Base-by-base conservation (phyloP, 2,113 vertebrate species). In the Salvelinus fontinalis region DNA sequence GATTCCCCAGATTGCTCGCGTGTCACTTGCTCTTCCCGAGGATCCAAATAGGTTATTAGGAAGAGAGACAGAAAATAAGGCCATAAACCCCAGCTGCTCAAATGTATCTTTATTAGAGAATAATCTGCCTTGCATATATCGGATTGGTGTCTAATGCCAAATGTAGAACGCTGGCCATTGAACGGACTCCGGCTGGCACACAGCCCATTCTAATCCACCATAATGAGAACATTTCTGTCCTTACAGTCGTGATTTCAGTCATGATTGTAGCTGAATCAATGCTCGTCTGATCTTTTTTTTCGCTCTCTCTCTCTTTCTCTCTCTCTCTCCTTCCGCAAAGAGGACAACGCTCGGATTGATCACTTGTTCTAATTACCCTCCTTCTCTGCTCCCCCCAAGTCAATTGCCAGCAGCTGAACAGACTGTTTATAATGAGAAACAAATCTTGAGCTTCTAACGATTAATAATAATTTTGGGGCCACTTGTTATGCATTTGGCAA, bases 331-430 rank as follows among this genome's bases (percentile, higher is more conserved):
- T 9, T 1, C 6, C 0, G 54, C 39, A 81, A 79, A 81, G 82
- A 86, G 71, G 71, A 74, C 74, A 77, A 27, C 67, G 66, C 72
- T 76, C 66, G 73, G 75, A 88, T 64, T 70, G 70, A 76, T 73
- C 65, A 48, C 72, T 80, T 79, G 7, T 79, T 84, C 54, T 88
- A 81, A 87, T 87, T 87, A 77, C 67, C 81, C 22, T 24, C 60
- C 57, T 1, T 3, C n/a, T 11, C 39, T 44, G 39, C 39, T 2
- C 39, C 8, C 39, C 9, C 39, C 39, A 44, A 44, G 39, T 44
- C 39, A 44, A 11, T 44, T 44, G 39, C 39, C 39, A 44, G 39
- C 39, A 44, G 39, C 39, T 44, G 39, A 44, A 44, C 39, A 44
- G 39, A 44, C 11, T 44, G 39, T 44, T 44, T 44, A 11, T 44